Evolutionary conservation across 2,797 vertebrate species (phyloP), one percentile per base, ranked within the genome.

Genomic region (Synanceia verrucosa): DNA sequence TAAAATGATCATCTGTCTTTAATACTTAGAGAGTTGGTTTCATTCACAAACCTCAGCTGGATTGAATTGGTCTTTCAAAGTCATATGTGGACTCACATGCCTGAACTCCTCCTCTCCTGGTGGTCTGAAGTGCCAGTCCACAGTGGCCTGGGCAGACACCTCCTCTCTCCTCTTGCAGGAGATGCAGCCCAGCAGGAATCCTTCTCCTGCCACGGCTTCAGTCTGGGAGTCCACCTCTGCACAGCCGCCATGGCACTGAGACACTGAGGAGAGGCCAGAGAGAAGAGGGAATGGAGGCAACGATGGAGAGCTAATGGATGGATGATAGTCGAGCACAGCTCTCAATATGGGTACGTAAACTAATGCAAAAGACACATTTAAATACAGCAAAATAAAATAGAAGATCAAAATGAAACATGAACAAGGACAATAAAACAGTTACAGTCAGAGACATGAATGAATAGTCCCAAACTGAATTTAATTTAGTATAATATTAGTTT

Each of bases 211-310:
- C 62, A 96, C 95, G 0, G 96, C 96, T 79, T 97, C 95, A 0
- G 96, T 96, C 78, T 94, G 63, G 0, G 97, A 95, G n/a, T 96
- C 96, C 65, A 98, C 97, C 90, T 98, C 97, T 0, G 96, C 90
- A 52, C 97, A 98, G 72, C 94, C 96, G 0, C 85, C 91, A 1
- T 81, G 82, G 66, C 93, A 93, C 19, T 82, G 85, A 7, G 89
- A 81, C 71, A 91, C 96, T 96, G 14, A 16, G 36, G 9, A 46
- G 4, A 4, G 33, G n/a, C n/a, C n/a, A 70, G 56, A 28, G 6
- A 19, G 11, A 18, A 41, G 4, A 9, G 13, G 24, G n/a, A 11
- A 55, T 37, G 19, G 31, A 57, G 29, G 21, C 2, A 10, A 36
- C 2, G 9, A n/a, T 24, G 23, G n/a, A n/a, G n/a, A n/a, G n/a